Conservation (phyloP, 2,113 vertebrate species). For the Rostratula benghalensis region DNA sequence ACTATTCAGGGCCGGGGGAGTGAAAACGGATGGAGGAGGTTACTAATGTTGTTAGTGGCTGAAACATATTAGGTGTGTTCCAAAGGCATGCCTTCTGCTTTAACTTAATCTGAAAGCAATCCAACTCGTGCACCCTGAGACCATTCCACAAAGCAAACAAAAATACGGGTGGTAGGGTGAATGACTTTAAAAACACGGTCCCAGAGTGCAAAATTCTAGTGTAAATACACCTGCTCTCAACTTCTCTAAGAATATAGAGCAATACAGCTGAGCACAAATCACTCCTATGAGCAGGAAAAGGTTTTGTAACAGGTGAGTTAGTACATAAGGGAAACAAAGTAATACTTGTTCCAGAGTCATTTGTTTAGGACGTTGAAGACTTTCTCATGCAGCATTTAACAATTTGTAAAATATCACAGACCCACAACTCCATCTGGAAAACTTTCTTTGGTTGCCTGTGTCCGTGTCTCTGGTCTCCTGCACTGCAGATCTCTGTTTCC, state of each 20-base stretch:
- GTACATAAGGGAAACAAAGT: not conserved
- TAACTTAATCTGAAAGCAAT: not conserved
- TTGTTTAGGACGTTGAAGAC: not conserved
- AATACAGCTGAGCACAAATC: not conserved
- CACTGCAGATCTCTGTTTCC: not conserved
- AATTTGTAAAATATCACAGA: not conserved
- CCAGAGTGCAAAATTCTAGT: not conserved
- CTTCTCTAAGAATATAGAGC: not conserved
- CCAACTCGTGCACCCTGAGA: not conserved
- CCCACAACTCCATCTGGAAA: not conserved
- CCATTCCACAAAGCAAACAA: not conserved
- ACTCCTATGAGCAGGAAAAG: not conserved
- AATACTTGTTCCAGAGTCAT: not conserved
- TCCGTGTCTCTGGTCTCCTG: not conserved
- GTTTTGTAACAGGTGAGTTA: not conserved
- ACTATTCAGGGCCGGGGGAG: fast-evolving
- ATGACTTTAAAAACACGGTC: not conserved
- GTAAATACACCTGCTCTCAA: not conserved
- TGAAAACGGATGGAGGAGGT: not conserved
- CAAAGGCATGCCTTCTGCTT: not conserved
- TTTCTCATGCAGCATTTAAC: not conserved
- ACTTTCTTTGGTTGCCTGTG: not conserved
- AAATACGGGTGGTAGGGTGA: not conserved
- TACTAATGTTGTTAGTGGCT: not conserved
- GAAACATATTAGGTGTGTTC: not conserved